These are phyloP conservation scores for Sternotherus odoratus DNA, from an alignment of 2,797 vertebrate species.

Conservation along the genomic window DNA sequence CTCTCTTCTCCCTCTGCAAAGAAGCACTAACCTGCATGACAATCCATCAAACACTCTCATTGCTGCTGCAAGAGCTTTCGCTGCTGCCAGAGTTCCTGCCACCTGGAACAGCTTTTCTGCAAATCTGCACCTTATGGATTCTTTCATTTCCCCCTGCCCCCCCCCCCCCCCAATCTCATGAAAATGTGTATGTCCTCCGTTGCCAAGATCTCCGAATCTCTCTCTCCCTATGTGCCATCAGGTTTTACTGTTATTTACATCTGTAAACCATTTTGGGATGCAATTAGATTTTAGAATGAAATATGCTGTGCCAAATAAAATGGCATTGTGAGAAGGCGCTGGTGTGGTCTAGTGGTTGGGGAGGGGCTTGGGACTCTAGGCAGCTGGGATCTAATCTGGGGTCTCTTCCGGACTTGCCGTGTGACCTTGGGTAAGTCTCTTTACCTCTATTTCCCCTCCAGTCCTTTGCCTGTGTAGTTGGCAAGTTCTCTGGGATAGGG, in stretches of 20 bases:
- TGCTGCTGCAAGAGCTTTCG: neutral
- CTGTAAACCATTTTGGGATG: neutral
- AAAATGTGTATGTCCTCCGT: neutral
- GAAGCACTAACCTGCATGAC: neutral
- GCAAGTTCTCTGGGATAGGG: too few relatives aligned
- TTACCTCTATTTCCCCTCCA: neutral
- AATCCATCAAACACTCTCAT: neutral
- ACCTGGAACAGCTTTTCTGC: neutral
- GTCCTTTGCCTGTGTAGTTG: neutral
- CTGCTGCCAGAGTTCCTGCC: neutral
- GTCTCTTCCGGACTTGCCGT: neutral
- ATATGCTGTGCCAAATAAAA: neutral
- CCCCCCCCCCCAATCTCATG: neutral
- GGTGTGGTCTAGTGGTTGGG: neutral
- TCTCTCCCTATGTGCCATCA: neutral
- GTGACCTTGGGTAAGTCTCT: neutral
- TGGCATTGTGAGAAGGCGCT: accelerated
- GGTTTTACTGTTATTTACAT: neutral
- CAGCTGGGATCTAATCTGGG: neutral
- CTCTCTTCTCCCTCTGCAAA: neutral
- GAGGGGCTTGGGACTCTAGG: accelerated
- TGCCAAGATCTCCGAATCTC: neutral
- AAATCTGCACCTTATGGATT: neutral
- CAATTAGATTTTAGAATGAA: accelerated
- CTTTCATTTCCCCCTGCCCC: too few relatives aligned